A percentile compares a stretch with the other conserved stretches of the same genome.
These are phyloP conservation scores for Ophion costatus DNA, from an alignment of 2,888 invertebrate species.

Conservation along the genomic window DNA sequence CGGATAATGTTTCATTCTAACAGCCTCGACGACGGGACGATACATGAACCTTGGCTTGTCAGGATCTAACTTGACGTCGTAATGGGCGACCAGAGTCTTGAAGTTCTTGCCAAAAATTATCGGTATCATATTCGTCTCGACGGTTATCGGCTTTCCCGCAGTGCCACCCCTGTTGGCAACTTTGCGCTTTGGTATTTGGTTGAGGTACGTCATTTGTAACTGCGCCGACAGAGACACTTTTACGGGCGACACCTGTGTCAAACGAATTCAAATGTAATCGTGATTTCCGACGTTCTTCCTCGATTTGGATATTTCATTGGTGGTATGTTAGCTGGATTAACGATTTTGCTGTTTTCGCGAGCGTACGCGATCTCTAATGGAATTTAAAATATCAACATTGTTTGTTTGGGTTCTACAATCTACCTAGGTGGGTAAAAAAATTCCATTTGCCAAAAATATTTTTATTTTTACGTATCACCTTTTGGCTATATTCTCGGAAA, in stretches of 20 bases:
- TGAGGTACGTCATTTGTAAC: conserved; percentile 33
- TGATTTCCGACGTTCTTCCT: background rate
- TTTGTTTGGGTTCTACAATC: too few relatives aligned
- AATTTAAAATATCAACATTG: too few relatives aligned
- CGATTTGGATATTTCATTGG: background rate
- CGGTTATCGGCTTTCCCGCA: conserved; percentile 82
- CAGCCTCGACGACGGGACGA: conserved; percentile 83
- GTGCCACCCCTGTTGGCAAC: conserved; percentile 76
- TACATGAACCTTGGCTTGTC: conserved; percentile 88
- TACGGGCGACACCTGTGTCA: conserved; percentile 29
- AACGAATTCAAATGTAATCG: background rate
- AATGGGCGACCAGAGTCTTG: conserved; percentile 86
- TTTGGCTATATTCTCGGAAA: too few relatives aligned
- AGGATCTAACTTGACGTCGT: conserved; percentile 91
- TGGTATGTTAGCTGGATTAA: background rate
- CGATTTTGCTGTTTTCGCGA: too few relatives aligned
- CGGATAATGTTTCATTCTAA: conserved; percentile 81
- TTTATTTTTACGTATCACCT: too few relatives aligned
- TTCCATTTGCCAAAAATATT: too few relatives aligned
- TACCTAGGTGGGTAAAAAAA: too few relatives aligned
- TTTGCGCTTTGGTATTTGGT: conserved; percentile 73
- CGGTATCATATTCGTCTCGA: conserved; percentile 88
- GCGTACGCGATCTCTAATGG: too few relatives aligned
- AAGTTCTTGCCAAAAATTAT: conserved; percentile 85
- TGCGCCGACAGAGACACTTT: conserved; percentile 43